Evolutionary conservation across 2,888 invertebrate species (phyloP), one percentile per base, ranked within the genome.

Genomic region (Macrosiphum euphorbiae): DNA sequence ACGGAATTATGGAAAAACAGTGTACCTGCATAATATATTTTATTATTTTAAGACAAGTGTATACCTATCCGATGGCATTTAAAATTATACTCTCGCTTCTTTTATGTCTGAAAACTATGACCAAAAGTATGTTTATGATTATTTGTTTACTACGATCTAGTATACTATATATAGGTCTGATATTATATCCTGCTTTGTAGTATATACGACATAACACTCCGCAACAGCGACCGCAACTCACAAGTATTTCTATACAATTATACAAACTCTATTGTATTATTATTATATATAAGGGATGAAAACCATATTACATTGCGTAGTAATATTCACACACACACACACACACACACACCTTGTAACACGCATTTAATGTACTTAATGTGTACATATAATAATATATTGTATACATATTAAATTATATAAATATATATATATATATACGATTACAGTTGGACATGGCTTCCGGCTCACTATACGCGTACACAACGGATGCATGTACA

Each of bases 391-490:
- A 85, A 47, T 47, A 47, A 44, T 44, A 44, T 7, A 44, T 7
- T 47, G 11, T 47, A 47, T 47, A 47, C 47, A 47, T 10, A 10
- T 1, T 47, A 47, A 1, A 44, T 44, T 44, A 44, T 44, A 44
- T 44, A 44, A 2, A 44, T 44, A 44, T 44, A 44, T 44, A 78
- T 41, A 24, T 44, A 28, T 47, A 28, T 28, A 47, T 86, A 20
- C 88, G 35, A n/a, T 88, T 20, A 52, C 52, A 52, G 86, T 86
- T 47, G 86, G n/a, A 88, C n/a, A 35, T 88, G 24, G 35, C 88
- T 55, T 88, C n/a, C 35, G 50, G 88, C 28, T 8, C n/a, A 88
- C 35, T 88, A 86, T 24, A 28, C 41, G 26, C 35, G 35, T 52
- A 16, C 24, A 35, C 47, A 2, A 20, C 88, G 67, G 67, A 3